Evolutionary conservation across 2,888 invertebrate species (phyloP), one percentile per base, ranked within the genome.

Genomic region (Timema cristinae): DNA sequence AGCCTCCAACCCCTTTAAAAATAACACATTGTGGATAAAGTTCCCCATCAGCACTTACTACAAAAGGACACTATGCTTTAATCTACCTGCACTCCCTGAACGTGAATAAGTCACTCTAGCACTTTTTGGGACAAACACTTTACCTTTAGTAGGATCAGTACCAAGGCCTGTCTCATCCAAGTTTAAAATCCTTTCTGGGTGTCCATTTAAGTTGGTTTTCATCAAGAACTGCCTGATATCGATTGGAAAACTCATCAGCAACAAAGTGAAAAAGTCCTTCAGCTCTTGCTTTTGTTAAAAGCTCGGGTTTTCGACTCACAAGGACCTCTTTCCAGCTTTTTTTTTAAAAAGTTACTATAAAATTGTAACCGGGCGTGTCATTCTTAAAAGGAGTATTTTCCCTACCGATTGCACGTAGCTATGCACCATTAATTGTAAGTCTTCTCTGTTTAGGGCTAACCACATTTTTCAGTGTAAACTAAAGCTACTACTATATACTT

Each of bases 121-220:
- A 63, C 63, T 63, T 13, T 63, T 15, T 6, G 16, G 63, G 7
- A 63, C 63, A 63, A 63, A 63, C 7, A 63, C 7, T 13, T 63
- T 63, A 63, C 63, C 63, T n/a, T 63, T 63, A 10, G 63, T 63
- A 63, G 63, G 63, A 63, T 63, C 63, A 16, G 63, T 63, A 10
- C 10, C 63, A 9, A 63, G 63, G 13, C 63, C 16, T 8, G 63
- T 63, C 13, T 63, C 63, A 63, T 63, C 63, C 11, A 63, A 2
- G 63, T 63, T 63, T 6, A 63, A 63, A 63, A 63, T 63, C 15
- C 59, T 32, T 32, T 32, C 32, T 32, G 32, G 32, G 32, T 32
- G 32, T 32, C 32, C 32, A 4, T 32, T 32, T 32, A 32, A 32
- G 32, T 4, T 32, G 4, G 4, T 63, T 32, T 1, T 63, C 7